These are phyloP conservation scores for Macrosteles quadrilineatus DNA, from an alignment of 1,140 invertebrate genomes.

Conservation along the genomic window DNA sequence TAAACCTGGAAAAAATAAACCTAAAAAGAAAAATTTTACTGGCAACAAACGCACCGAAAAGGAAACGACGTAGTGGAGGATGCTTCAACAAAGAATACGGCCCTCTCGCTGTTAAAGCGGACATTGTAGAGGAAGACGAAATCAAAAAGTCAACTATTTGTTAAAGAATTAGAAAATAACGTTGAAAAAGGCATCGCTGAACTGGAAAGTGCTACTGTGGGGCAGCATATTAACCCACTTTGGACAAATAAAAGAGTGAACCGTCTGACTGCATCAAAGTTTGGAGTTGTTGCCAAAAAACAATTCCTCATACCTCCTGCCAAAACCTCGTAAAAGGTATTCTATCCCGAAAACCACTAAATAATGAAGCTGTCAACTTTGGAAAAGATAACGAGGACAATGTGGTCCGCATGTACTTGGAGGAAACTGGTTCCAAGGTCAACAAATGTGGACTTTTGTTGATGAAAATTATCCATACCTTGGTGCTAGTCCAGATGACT, in stretches of 20 bases:
- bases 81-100: background rate
- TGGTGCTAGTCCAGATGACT: background rate
- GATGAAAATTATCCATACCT: background rate
- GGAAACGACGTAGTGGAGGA: background rate
- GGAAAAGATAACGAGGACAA: slow-evolving; percentile 3
- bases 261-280: slow-evolving; percentile 5
- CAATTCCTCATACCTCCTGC: background rate
- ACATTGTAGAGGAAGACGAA: background rate
- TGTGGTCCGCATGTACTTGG: background rate
- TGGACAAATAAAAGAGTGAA: background rate
- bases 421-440: background rate
- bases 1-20: background rate
- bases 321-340: background rate
- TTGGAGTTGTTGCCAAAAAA: background rate
- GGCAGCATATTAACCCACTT: background rate
- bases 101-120: background rate
- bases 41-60: background rate
- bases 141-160: background rate
- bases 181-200: background rate
- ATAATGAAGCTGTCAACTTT: background rate
- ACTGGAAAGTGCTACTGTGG: background rate
- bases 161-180: background rate
- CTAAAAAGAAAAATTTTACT: background rate
- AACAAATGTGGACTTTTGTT: slow-evolving; percentile 17
- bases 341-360: background rate